Base-by-base conservation (phyloP, 2,888 invertebrate genomes). In the Macroteleia sp. region DNA sequence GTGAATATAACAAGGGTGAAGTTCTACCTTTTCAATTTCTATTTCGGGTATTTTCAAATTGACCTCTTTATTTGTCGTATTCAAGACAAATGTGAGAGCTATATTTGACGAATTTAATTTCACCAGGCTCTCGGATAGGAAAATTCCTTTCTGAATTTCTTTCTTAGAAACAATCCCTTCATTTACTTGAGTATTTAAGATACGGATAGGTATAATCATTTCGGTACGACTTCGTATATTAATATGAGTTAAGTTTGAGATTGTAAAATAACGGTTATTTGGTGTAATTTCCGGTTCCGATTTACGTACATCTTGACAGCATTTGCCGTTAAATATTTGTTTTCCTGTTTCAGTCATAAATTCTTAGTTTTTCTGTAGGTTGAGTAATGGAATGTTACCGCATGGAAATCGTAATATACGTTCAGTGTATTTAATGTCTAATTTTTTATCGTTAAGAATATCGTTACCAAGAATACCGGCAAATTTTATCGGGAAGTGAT, bases 401-500 rank as follows among this genome's bases (percentile, higher is more conserved):
- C n/a, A n/a, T n/a, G n/a, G n/a, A n/a, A n/a, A n/a, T n/a, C n/a
- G n/a, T n/a, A n/a, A n/a, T n/a, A n/a, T n/a, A n/a, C n/a, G n/a
- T n/a, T n/a, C n/a, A n/a, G n/a, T n/a, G n/a, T n/a, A n/a, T n/a
- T n/a, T n/a, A n/a, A n/a, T n/a, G n/a, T n/a, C n/a, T n/a, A n/a
- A n/a, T n/a, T n/a, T n/a, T n/a, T n/a, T n/a, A 25, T 25, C 25
- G 6, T 25, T 25, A 5, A 50, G 19, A 3, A 50, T n/a, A 8
- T 50, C 50, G 10, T 50, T 50, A 28, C 50, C 50, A 3, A 50
- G 4, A 19, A 50, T 50, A 12, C 50, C 50, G 14, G 50, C 50
- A 14, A 50, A 50, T 8, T n/a, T 32, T n/a, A 34, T 34, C 2
- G 50, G 50, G 34, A 50, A 50, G 12, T 50, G n/a, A 32, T 50